A percentile compares a stretch with the other conserved stretches of the same genome.
phyloP scores from a whole-genome alignment of 1,140 invertebrate species.

The Homalodisca vitripennis region DNA sequence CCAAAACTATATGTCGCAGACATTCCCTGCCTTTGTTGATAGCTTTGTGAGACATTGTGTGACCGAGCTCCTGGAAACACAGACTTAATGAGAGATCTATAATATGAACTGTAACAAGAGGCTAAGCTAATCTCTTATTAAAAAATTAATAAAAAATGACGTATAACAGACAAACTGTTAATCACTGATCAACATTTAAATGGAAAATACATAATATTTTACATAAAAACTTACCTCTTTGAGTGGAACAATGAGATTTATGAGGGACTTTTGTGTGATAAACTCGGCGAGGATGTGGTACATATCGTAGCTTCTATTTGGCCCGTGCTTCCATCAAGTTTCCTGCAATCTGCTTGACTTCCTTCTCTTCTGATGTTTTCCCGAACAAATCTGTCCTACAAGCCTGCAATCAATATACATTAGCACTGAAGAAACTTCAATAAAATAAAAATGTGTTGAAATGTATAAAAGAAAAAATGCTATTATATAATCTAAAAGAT shows the following conservation, averaged over 20 bases:
- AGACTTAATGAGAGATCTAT: neutral
- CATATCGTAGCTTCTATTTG: conserved; percentile 86
- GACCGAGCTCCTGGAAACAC: conserved; percentile 55
- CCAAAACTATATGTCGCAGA: conserved; percentile 72
- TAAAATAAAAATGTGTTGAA: too few species aligned
- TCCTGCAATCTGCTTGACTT: conserved; percentile 76
- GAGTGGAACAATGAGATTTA: conserved; percentile 77
- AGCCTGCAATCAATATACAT: conserved; percentile 52
- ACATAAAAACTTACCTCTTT: conserved; percentile 61
- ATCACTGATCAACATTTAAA: too few species aligned
- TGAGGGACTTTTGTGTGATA: conserved; percentile 71
- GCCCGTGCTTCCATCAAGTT: conserved; percentile 78
- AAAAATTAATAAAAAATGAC: too few species aligned
- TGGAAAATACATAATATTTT: too few species aligned
- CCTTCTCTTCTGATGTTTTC: conserved; percentile 85
- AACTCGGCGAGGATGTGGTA: conserved; percentile 78
- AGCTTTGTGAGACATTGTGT: conserved; percentile 75
- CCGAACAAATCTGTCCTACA: conserved; percentile 90
- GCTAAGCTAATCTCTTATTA: neutral
- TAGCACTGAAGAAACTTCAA: too few species aligned
- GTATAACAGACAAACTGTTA: too few species aligned
- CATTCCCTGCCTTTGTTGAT: conserved; percentile 79
- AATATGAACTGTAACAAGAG: neutral
- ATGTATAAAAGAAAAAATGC: too few species aligned
- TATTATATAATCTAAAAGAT: too few species aligned